Evolutionary conservation across 1,140 invertebrate species (phyloP).

Genomic region (Eriocheir sinensis): DNA sequence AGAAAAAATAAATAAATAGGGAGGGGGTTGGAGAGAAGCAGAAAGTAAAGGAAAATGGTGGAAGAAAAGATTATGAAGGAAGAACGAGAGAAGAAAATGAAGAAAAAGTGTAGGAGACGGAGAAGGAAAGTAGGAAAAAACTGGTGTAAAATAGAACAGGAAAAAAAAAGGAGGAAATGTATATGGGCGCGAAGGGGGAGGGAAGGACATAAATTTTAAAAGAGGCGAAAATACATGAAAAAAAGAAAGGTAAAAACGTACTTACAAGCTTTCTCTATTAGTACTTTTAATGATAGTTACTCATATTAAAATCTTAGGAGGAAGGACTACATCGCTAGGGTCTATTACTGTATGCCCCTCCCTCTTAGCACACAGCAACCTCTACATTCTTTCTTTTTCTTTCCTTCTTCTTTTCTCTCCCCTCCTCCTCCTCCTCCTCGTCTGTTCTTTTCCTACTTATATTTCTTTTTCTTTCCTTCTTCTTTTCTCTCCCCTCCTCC

Average conservation of each 20-base stretch:
- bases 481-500: not conserved
- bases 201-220: no score
- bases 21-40: not conserved
- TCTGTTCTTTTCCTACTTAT: no score
- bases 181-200: not conserved
- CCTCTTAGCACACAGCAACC: not conserved
- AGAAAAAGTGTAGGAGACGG: not conserved
- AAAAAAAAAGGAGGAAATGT: not conserved
- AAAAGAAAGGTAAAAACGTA: not conserved
- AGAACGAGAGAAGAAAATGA: not conserved
- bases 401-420: not conserved
- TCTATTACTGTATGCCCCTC: no score
- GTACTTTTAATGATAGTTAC: no score
- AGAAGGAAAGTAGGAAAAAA: not conserved
- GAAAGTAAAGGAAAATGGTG: not conserved
- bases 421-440: no score
- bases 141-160: not conserved
- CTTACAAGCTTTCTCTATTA: no score
- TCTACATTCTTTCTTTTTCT: not conserved
- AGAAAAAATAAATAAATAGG: not conserved
- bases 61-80: not conserved
- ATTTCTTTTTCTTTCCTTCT: not conserved
- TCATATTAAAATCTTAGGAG: no score
- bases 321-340: no score
- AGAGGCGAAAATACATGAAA: no score